A percentile compares a stretch with the other conserved stretches of the same genome.
These are phyloP conservation scores for Xestia xanthographa DNA, from an alignment of 2,888 invertebrate species.

Conservation along the genomic window DNA sequence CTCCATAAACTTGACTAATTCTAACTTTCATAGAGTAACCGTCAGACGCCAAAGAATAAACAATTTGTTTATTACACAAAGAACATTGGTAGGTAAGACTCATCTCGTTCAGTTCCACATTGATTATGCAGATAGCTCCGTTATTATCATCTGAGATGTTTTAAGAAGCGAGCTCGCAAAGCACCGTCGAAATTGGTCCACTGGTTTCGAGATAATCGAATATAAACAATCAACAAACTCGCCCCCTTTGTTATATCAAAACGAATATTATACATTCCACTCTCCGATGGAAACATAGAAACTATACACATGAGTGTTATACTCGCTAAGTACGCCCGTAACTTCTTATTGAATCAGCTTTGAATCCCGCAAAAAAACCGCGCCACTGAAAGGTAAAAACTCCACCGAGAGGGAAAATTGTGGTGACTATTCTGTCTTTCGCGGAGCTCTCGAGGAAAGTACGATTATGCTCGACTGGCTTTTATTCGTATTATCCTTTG, in stretches of 20 bases:
- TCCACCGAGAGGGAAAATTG: conserved; percentile 81
- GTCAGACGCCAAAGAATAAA: conserved; percentile 42
- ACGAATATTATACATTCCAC: conserved; percentile 66
- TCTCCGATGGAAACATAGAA: conserved; percentile 70
- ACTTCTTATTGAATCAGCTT: conserved; percentile 85
- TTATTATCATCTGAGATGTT: conserved; percentile 71
- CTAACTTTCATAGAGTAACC: conserved; percentile 28
- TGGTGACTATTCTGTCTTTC: conserved; percentile 84
- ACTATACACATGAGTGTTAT: conserved; percentile 63
- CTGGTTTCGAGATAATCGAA: conserved; percentile 78
- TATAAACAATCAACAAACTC: conserved; percentile 79
- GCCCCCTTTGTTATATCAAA: conserved; percentile 67
- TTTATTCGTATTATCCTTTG: conserved; percentile 87
- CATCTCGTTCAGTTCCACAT: conserved; percentile 66
- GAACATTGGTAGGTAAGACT: conserved; percentile 54
- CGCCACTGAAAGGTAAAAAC: conserved; percentile 79
- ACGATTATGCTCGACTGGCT: conserved; percentile 86
- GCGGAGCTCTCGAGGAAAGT: conserved; percentile 80
- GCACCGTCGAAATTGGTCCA: conserved; percentile 71
- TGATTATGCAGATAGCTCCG: conserved; percentile 74
- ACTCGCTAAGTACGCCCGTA: conserved; percentile 79
- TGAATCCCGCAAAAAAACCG: conserved; percentile 79
- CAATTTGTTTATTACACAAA: conserved; percentile 61
- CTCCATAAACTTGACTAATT: conserved; percentile 35
- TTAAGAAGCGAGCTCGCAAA: conserved; percentile 69